Percentiles rank a stretch among this genome's conserved stretches.
These are phyloP conservation scores for Hemaris fuciformis DNA, from an alignment of 2,888 invertebrate genomes.

Conservation along the genomic window DNA sequence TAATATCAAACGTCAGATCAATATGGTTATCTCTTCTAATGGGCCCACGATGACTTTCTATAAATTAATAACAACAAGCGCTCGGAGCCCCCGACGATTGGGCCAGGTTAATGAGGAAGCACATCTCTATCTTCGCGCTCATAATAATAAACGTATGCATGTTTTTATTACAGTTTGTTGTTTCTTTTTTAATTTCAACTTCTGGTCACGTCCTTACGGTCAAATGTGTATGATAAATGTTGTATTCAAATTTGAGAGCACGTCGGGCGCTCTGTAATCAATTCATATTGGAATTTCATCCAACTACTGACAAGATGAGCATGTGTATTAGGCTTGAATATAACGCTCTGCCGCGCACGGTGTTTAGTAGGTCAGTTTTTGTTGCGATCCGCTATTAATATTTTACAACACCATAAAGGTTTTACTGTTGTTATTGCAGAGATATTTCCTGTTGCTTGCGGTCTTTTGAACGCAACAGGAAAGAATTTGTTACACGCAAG, in stretches of 20 bases:
- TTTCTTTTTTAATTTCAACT: slow-evolving; percentile 52
- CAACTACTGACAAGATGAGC: slow-evolving; percentile 23
- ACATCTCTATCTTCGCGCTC: slow-evolving; percentile 64
- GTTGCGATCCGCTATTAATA: slow-evolving; percentile 52
- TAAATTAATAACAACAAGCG: slow-evolving; percentile 78
- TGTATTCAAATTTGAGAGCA: slow-evolving; percentile 3
- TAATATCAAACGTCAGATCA: slow-evolving; percentile 66
- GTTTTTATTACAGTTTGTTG: slow-evolving; percentile 51
- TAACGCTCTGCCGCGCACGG: slow-evolving; percentile 47
- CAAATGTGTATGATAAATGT: slow-evolving; percentile 13
- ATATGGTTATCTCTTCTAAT: slow-evolving; percentile 76
- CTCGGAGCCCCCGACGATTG: slow-evolving; percentile 62
- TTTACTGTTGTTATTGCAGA: slow-evolving; percentile 50
- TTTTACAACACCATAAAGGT: slow-evolving; percentile 55
- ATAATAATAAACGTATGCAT: slow-evolving; percentile 49
- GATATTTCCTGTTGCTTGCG: slow-evolving; percentile 52
- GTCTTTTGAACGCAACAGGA: slow-evolving; percentile 50
- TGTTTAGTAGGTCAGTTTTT: slow-evolving; percentile 48
- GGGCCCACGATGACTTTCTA: slow-evolving; percentile 78
- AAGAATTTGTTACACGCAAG: slow-evolving; percentile 48
- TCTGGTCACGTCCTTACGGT: slow-evolving; percentile 30
- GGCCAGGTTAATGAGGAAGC: slow-evolving; percentile 71
- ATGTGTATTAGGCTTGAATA: slow-evolving; percentile 45
- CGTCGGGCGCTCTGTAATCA: slow-evolving; percentile 19
- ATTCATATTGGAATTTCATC: slow-evolving; percentile 15